Evolutionary conservation across 2,888 invertebrate genomes (phyloP).

Genomic region (Andrena camellia): DNA sequence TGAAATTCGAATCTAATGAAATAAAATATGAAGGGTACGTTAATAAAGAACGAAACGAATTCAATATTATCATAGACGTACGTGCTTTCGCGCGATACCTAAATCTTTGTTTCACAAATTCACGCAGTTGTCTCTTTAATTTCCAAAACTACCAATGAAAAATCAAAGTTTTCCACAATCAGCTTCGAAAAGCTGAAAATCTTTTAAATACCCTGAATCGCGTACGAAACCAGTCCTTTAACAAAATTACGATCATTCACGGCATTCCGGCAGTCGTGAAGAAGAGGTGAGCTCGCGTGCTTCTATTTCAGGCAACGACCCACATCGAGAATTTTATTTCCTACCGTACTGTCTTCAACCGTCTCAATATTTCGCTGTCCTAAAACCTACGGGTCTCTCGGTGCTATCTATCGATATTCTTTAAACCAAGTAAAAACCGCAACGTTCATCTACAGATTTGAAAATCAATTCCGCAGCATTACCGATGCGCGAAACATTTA

Average conservation of each 20-base stretch:
- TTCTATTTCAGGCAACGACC: slow-evolving; percentile 80
- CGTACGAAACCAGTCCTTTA: slow-evolving; percentile 4
- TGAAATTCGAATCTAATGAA: neutral
- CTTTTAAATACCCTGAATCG: neutral
- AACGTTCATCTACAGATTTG: neutral
- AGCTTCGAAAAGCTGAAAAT: neutral
- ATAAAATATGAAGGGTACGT: neutral
- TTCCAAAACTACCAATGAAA: neutral
- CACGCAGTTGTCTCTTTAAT: neutral
- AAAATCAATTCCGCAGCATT: neutral
- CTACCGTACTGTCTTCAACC: slow-evolving; percentile 50
- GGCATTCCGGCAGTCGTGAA: slow-evolving; percentile 47
- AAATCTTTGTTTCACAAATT: neutral
- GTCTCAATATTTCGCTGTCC: slow-evolving; percentile 52
- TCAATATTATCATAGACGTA: neutral
- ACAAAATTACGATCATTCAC: slow-evolving; percentile 58
- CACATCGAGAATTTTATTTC: slow-evolving; percentile 81
- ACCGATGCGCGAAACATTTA: neutral
- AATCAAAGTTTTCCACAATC: neutral
- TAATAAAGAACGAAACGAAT: neutral
- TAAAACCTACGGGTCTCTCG: neutral
- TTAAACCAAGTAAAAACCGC: neutral
- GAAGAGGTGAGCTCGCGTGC: slow-evolving; percentile 47
- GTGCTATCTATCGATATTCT: neutral
- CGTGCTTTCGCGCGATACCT: neutral